phyloP scores from a whole-genome alignment of 2,888 invertebrate genomes.

The Pammene fasciana region DNA sequence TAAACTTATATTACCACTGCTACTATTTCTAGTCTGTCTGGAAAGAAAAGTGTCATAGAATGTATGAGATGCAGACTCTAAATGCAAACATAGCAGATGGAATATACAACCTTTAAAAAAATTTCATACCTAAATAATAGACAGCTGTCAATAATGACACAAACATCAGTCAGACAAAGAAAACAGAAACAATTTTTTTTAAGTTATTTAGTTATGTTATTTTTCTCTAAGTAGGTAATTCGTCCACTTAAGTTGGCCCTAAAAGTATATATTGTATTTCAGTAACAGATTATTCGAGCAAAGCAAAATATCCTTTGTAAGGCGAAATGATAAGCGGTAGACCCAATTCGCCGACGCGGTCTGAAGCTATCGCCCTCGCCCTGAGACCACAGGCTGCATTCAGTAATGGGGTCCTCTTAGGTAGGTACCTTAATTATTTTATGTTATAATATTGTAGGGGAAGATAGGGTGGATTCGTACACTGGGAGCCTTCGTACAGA shows the following conservation, averaged over 20 bases:
- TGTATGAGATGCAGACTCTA: too few relatives aligned
- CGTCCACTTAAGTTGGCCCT: background rate
- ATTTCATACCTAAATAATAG: background rate
- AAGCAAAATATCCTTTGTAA: background rate
- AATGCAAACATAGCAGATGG: too few relatives aligned
- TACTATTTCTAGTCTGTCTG: too few relatives aligned
- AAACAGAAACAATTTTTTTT: conserved; percentile 6
- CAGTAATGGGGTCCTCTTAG: conserved; percentile 65
- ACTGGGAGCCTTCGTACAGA: too few relatives aligned
- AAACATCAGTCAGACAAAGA: background rate
- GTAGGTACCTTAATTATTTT: conserved; percentile 45
- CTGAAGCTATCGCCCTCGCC: conserved; percentile 64
- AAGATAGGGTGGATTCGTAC: too few relatives aligned
- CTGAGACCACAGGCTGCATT: conserved; percentile 59
- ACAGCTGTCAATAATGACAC: conserved; percentile 2
- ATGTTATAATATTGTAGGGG: too few relatives aligned
- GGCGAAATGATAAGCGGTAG: conserved; percentile 56
- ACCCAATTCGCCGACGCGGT: conserved; percentile 66
- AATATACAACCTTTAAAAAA: too few relatives aligned
- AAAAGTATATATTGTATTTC: background rate
- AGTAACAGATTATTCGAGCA: background rate
- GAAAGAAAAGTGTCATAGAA: too few relatives aligned
- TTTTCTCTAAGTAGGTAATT: background rate
- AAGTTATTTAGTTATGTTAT: background rate
- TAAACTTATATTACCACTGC: too few relatives aligned